Conservation (phyloP, 2,888 invertebrate genomes). For the Melolontha melolontha region DNA sequence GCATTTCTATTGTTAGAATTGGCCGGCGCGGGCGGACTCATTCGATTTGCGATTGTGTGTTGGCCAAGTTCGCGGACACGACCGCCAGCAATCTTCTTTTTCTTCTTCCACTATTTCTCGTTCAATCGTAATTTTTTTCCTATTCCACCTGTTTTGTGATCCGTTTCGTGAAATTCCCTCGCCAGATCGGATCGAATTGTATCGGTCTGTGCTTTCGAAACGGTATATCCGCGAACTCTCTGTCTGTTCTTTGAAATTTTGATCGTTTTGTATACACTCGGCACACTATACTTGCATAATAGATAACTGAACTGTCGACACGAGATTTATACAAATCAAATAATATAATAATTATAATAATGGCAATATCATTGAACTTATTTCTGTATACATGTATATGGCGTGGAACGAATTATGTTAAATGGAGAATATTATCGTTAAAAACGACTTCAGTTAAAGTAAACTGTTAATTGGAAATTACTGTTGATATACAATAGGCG, state of each 20-base stretch:
- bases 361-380: too few relatives aligned
- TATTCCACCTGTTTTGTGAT: conserved; percentile 3
- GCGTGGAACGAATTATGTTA: too few relatives aligned
- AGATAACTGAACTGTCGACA: conserved; percentile 20
- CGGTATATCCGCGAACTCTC: conserved; percentile 23
- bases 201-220: conserved; percentile 15
- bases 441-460: too few relatives aligned
- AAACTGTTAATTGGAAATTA: too few relatives aligned
- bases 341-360: background rate
- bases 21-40: conserved; percentile 5
- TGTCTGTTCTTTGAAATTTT: conserved; percentile 1
- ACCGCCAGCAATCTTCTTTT: conserved; percentile 1
- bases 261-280: conserved; percentile 9
- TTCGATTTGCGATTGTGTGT: conserved; percentile 6
- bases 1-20: conserved; percentile 28
- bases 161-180: conserved; percentile 25
- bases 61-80: conserved; percentile 29
- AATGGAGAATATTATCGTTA: too few relatives aligned
- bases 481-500: too few relatives aligned
- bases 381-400: too few relatives aligned
- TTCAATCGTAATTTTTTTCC: conserved; percentile 1
- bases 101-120: conserved; percentile 6
- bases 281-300: conserved; percentile 8
- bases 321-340: conserved; percentile 15
- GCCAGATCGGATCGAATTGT: conserved; percentile 24